Percentiles rank a stretch among this genome's conserved stretches.
Evolutionary conservation across 2,797 vertebrate species (phyloP).

Genomic region (Spheniscus humboldti): DNA sequence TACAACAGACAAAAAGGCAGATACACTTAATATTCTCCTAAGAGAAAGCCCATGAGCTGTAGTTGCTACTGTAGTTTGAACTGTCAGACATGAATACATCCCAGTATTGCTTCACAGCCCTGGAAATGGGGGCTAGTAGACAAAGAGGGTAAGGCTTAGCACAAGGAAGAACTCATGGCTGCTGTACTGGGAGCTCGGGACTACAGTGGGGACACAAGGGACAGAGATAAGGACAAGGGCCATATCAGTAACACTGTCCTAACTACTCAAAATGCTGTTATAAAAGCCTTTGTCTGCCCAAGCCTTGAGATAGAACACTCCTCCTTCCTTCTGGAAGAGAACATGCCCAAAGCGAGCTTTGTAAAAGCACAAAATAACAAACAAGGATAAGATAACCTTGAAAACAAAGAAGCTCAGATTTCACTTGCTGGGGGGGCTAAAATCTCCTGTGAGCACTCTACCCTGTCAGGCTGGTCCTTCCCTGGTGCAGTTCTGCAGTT

Average conservation of each 20-base stretch:
- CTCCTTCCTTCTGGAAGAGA: neutral
- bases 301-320: neutral
- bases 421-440: neutral
- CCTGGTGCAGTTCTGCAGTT: neutral
- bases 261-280: neutral
- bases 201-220: neutral
- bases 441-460: neutral
- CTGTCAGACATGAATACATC: neutral
- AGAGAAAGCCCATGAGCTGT: neutral
- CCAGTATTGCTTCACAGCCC: neutral
- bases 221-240: neutral
- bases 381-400: neutral
- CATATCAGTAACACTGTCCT: neutral
- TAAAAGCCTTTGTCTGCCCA: neutral
- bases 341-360: neutral
- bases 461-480: neutral
- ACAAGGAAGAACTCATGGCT: neutral
- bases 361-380: neutral
- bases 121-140: neutral
- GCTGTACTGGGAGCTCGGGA: neutral
- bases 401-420: neutral
- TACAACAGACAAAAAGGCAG: neutral
- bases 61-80: neutral
- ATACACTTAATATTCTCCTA: neutral
- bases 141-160: neutral